phyloP scores from a whole-genome alignment of 2,797 vertebrate genomes.

The Margarornis squamiger region DNA sequence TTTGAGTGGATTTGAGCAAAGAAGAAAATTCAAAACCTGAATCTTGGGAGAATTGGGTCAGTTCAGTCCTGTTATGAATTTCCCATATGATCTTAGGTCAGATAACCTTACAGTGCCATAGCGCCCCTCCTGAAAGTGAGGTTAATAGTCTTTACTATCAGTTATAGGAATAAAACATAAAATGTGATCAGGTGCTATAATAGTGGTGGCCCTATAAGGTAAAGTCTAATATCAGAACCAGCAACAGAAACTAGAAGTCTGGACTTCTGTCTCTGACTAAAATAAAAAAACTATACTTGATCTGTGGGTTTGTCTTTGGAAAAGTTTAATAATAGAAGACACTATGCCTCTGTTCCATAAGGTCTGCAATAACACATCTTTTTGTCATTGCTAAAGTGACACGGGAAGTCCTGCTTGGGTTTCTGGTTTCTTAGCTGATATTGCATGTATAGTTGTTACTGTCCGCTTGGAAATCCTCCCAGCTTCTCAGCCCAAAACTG shows the following conservation, averaged over 20 bases:
- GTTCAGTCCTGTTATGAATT: not conserved
- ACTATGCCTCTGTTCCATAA: not conserved
- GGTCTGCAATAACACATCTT: conserved; percentile 42
- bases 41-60: not conserved
- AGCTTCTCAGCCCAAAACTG: not conserved
- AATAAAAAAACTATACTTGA: conserved; percentile 7
- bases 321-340: not conserved
- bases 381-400: not conserved
- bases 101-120: not conserved
- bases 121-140: not conserved
- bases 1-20: not conserved
- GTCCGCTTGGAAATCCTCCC: not conserved
- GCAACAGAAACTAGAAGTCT: not conserved
- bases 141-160: conserved; percentile 17
- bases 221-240: not conserved
- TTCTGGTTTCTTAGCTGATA: conserved; percentile 29
- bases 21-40: not conserved
- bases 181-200: not conserved
- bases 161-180: not conserved
- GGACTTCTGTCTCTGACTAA: not conserved
- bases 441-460: not conserved
- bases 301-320: not conserved
- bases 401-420: not conserved
- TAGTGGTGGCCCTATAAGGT: not conserved
- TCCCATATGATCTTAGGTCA: not conserved